These are phyloP conservation scores for Sphecodes monilicornis DNA, from an alignment of 2,888 invertebrate species.

Conservation along the genomic window DNA sequence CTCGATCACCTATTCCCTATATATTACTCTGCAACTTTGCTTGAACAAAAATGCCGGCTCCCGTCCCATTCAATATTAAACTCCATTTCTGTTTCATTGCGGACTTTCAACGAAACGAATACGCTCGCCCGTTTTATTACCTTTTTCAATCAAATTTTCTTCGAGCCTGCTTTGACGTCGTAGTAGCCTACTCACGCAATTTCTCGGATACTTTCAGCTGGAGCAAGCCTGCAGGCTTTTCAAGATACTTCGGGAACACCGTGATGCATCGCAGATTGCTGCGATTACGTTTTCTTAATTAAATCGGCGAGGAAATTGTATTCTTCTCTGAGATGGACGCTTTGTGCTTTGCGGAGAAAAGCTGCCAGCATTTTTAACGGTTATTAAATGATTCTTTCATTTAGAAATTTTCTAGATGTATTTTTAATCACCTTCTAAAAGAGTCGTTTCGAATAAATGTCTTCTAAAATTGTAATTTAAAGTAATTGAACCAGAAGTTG, in stretches of 20 bases:
- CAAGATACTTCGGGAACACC: neutral
- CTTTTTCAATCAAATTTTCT: neutral
- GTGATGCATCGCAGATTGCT: neutral
- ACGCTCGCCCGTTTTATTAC: neutral
- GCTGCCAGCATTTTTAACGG: no score
- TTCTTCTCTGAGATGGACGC: no score
- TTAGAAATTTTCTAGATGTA: no score
- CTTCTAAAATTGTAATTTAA: no score
- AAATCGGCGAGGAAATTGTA: neutral
- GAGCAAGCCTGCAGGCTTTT: neutral
- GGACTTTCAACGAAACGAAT: constrained; percentile 12
- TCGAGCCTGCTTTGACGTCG: neutral
- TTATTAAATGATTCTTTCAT: no score
- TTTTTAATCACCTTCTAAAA: no score
- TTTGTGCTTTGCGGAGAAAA: no score
- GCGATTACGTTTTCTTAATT: neutral
- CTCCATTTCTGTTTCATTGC: constrained; percentile 3
- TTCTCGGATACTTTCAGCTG: neutral
- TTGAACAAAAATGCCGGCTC: constrained; percentile 1
- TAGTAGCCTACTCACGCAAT: neutral
- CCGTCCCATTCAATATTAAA: neutral
- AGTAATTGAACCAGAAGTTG: no score
- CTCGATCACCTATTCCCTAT: constrained; percentile 38
- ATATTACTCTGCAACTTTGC: constrained; percentile 4
- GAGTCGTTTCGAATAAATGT: no score